A percentile compares a stretch with the other conserved stretches of the same genome.
Evolutionary conservation across 2,888 invertebrate genomes (phyloP).

Genomic region (Seira ritae): DNA sequence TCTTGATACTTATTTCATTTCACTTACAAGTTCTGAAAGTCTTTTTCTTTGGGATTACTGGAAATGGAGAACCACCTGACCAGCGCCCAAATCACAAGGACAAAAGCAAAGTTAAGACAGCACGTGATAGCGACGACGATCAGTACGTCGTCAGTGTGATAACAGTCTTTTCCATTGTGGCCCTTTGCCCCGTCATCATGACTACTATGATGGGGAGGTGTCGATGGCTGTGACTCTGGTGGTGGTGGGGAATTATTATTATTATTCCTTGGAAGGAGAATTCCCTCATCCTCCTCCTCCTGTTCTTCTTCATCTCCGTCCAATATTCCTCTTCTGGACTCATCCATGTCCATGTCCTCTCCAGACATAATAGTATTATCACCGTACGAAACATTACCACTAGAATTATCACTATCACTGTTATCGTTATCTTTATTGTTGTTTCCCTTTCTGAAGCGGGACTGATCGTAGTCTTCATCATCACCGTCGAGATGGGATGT

Average conservation of each 20-base stretch:
- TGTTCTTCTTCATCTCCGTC: not conserved
- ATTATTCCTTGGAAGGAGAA: not conserved
- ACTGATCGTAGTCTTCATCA: constrained; percentile 12
- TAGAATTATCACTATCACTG: constrained; percentile 32
- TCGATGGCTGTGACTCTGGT: constrained; percentile 2
- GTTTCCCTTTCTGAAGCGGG: not conserved
- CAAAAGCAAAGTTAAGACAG: constrained; percentile 72
- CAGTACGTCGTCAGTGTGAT: constrained; percentile 70
- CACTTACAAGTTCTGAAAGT: constrained; percentile 72
- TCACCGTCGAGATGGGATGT: constrained; percentile 8
- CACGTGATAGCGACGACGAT: constrained; percentile 72
- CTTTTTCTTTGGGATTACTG: constrained; percentile 64
- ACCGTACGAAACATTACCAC: not conserved
- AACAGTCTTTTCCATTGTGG: constrained; percentile 62
- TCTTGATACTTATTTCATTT: not conserved
- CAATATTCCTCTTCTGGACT: constrained; percentile 20
- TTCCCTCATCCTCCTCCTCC: not conserved
- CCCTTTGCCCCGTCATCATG: constrained; percentile 41
- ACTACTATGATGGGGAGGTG: not conserved
- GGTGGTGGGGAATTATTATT: not conserved
- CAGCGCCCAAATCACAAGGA: constrained; percentile 69
- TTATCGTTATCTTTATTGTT: not conserved
- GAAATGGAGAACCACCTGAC: constrained; percentile 71
- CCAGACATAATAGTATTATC: not conserved
- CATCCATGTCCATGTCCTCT: not conserved